Evolutionary conservation across 2,113 vertebrate genomes (phyloP).

Genomic region (Phylloscopus trochilus): DNA sequence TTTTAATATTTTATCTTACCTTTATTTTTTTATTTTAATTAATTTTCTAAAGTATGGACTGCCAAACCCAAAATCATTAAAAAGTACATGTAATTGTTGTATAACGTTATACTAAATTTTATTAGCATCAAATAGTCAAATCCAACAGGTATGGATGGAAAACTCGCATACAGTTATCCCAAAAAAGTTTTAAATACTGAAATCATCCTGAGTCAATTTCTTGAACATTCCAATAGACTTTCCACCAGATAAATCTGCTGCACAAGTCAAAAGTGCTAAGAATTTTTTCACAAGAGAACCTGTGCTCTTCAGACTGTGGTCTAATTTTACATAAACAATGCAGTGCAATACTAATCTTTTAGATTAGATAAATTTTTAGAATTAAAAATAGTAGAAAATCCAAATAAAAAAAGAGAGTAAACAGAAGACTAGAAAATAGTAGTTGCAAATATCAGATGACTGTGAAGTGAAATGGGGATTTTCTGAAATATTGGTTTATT

Average conservation of each 20-base stretch:
- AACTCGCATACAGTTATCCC: not conserved
- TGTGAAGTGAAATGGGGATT: not conserved
- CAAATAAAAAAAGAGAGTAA: not conserved
- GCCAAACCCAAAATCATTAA: not conserved
- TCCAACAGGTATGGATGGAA: not conserved
- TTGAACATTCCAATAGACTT: not conserved
- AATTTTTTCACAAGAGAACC: not conserved
- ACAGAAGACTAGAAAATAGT: not conserved
- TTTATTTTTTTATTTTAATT: not conserved
- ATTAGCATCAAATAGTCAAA: not conserved
- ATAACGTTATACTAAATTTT: not conserved
- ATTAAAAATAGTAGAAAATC: not conserved
- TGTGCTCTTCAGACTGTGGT: not conserved
- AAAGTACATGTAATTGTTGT: rapidly evolving
- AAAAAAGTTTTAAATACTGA: not conserved
- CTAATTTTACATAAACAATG: not conserved
- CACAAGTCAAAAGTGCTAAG: not conserved
- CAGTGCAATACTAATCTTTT: rapidly evolving
- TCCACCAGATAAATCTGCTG: not conserved
- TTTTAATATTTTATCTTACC: not conserved
- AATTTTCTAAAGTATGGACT: not conserved
- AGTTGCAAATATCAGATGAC: not conserved
- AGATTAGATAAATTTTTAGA: not conserved
- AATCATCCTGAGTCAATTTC: not conserved
- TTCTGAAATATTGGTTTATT: not conserved